Base-by-base conservation (phyloP, 2,797 vertebrate species). In the Melopsittacus undulatus region DNA sequence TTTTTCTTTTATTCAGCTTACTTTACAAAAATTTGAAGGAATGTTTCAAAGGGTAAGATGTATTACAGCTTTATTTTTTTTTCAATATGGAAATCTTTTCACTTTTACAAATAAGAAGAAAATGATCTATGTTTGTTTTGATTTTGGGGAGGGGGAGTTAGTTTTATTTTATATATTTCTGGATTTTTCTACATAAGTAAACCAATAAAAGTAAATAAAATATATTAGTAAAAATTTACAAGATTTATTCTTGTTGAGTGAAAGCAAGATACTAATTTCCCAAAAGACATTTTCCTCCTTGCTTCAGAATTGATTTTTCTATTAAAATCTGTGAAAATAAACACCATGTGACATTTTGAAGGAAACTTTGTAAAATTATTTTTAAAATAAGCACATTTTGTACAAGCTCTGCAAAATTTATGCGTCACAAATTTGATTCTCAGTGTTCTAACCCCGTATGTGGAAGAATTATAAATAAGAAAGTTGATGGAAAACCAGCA, bases 301-400 rank as follows among this genome's bases (percentile, higher is more conserved):
- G 11, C 20, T 48, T 30, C 21, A 12, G 5, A 32, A 34, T 45
- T 89, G 77, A 52, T 81, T 87, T 84, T 75, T 72, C 23, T 61
- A 3, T 29, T 2, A 30, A 74, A 83, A 75, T 40, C 5, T 69
- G 7, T 1, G 70, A 36, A 87, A 84, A 56, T 19, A 75, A 89
- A 61, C 2, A 42, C 3, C 1, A 4, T 5, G 20, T 16, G 24
- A 73, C 3, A 5, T 9, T 68, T 51, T 61, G 0, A 13, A 46
- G 27, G 78, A 61, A 83, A 56, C 9, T 3, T 1, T 46, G 34
- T 13, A 32, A 42, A 46, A 40, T 8, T 23, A 1, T 62, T 83
- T 21, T 22, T 1, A 40, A 77, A 89, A 69, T 49, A 63, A 26
- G 43, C 57, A 1, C 3, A 4, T 57, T 70, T 91, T 87, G 40